Percentiles rank a stretch among this genome's conserved stretches.
Evolutionary conservation across 2,113 vertebrate species (phyloP).

Genomic region (Lamprotornis superbus): DNA sequence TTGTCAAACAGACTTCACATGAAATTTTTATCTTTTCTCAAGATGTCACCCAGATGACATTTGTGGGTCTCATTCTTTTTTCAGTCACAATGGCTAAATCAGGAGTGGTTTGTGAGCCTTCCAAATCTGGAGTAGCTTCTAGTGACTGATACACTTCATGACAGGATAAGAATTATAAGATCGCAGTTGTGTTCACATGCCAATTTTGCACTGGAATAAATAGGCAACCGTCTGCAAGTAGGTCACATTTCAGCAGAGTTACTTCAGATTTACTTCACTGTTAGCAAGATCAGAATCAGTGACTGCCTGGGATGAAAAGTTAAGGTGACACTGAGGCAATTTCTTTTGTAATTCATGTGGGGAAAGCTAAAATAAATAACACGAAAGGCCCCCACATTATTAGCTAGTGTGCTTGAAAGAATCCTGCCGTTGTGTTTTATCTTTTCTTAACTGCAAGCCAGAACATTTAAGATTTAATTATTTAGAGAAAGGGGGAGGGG

Average conservation of each 20-base stretch:
- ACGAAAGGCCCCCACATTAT: background rate
- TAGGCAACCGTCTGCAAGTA: background rate
- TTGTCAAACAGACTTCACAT: rapidly evolving
- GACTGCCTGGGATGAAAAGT: background rate
- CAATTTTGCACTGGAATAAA: background rate
- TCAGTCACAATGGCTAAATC: background rate
- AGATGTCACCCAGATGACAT: background rate
- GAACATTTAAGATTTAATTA: constrained; percentile 59
- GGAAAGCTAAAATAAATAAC: constrained; percentile 54
- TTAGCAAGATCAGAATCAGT: background rate
- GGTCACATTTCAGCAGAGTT: background rate
- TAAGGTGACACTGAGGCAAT: constrained; percentile 13
- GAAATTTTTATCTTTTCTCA: background rate
- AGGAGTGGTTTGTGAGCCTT: background rate
- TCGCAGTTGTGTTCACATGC: rapidly evolving
- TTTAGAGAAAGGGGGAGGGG: constrained; percentile 45
- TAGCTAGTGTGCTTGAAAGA: constrained; percentile 51
- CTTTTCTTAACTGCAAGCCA: constrained; percentile 52
- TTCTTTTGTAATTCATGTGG: constrained; percentile 17
- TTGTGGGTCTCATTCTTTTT: background rate
- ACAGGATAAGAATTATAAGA: background rate
- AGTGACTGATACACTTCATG: background rate
- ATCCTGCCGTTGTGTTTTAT: constrained; percentile 49
- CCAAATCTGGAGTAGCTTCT: background rate
- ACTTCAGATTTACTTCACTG: background rate